Percentiles rank a stretch among this genome's conserved stretches.
phyloP scores from a whole-genome alignment of 1,140 invertebrate species.

The Drosophila guanche region DNA sequence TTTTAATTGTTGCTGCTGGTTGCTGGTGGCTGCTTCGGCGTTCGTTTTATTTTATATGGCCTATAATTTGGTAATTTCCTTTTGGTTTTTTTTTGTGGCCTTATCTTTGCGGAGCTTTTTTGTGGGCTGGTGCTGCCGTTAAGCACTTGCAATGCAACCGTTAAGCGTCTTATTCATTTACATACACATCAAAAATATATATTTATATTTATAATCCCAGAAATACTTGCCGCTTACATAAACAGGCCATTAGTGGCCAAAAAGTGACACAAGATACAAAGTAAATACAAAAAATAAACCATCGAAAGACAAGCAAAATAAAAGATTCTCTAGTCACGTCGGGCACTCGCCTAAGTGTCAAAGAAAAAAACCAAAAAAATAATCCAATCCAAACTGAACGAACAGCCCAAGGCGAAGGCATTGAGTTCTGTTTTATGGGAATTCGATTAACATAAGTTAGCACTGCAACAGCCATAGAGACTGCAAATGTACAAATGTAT shows the following conservation, averaged over 20 bases:
- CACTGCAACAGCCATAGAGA: slow-evolving; percentile 12
- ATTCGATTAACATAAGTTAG: slow-evolving; percentile 42
- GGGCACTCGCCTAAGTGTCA: neutral
- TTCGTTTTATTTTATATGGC: slow-evolving; percentile 34
- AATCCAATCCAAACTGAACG: slow-evolving; percentile 12
- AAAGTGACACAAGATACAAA: neutral
- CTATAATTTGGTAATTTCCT: slow-evolving; percentile 46
- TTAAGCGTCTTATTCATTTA: slow-evolving; percentile 33
- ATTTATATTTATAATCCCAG: slow-evolving; percentile 19
- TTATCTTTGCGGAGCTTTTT: slow-evolving; percentile 41
- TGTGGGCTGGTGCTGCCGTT: slow-evolving; percentile 11
- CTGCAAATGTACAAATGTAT: no score
- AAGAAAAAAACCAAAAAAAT: slow-evolving; percentile 6
- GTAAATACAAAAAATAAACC: neutral
- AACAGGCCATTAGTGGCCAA: slow-evolving; percentile 5
- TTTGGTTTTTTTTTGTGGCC: slow-evolving; percentile 23
- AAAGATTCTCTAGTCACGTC: slow-evolving; percentile 46
- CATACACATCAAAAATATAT: slow-evolving; percentile 1
- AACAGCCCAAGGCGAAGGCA: slow-evolving; percentile 33
- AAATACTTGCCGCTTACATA: slow-evolving; percentile 28
- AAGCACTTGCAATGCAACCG: slow-evolving; percentile 36
- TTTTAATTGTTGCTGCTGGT: slow-evolving; percentile 47
- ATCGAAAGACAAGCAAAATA: slow-evolving; percentile 7
- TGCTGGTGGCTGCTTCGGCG: slow-evolving; percentile 16
- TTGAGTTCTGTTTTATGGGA: slow-evolving; percentile 34